A percentile compares a stretch with the other conserved stretches of the same genome.
phyloP scores from a whole-genome alignment of 1,140 invertebrate species.

The Drosophila neocordata region DNA sequence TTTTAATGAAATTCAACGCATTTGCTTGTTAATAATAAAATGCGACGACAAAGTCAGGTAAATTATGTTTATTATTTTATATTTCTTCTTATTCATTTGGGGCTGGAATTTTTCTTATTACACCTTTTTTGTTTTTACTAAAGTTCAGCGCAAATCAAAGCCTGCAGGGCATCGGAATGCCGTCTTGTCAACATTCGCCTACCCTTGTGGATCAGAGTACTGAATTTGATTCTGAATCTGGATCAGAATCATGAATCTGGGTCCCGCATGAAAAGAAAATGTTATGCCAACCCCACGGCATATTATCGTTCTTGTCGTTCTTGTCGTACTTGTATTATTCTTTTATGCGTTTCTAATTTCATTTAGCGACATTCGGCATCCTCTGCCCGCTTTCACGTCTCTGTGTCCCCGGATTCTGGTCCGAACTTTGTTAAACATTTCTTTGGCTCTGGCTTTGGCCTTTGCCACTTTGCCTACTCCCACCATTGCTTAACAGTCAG shows the following conservation, averaged over 20 bases:
- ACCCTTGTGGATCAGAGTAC: constrained; percentile 10
- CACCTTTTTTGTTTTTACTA: constrained; percentile 36
- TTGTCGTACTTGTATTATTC: constrained; percentile 60
- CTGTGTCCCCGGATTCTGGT: constrained; percentile 21
- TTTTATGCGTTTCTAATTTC: constrained; percentile 81
- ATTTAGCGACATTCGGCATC: constrained; percentile 78
- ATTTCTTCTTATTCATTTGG: constrained; percentile 32
- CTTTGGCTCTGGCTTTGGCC: constrained; percentile 44
- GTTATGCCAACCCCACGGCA: constrained; percentile 47
- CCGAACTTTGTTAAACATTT: constrained; percentile 72
- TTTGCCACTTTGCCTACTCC: constrained; percentile 15
- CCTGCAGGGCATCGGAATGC: constrained; percentile 63
- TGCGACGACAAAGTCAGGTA: constrained; percentile 60
- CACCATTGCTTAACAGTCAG: no score
- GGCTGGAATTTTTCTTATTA: constrained; percentile 66
- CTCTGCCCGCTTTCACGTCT: not conserved
- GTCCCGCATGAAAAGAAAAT: constrained; percentile 24
- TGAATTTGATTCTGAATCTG: constrained; percentile 4
- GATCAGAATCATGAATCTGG: constrained; percentile 1
- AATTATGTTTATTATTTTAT: constrained; percentile 81
- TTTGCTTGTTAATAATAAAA: constrained; percentile 77
- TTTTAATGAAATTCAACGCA: constrained; percentile 78
- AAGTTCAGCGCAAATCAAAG: constrained; percentile 44
- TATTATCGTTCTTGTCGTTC: constrained; percentile 8
- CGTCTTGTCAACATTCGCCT: constrained; percentile 63